These are phyloP conservation scores for Acleris emargana DNA, from an alignment of 2,888 invertebrate species.

Conservation along the genomic window DNA sequence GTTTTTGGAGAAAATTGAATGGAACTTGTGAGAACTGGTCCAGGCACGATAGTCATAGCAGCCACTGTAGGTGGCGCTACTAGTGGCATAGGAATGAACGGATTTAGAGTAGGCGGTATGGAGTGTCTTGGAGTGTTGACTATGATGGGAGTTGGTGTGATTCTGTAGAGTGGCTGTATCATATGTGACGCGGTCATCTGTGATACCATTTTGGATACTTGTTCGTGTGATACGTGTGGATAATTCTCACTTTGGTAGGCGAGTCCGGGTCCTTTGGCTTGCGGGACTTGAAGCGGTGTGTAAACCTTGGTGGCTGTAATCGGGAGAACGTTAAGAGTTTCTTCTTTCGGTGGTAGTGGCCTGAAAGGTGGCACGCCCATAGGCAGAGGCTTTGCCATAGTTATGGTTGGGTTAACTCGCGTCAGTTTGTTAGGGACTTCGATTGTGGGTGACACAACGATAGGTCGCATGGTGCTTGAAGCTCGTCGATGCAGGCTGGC, in stretches of 20 bases:
- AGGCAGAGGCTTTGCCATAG: slow-evolving; percentile 82
- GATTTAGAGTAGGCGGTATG: slow-evolving; percentile 83
- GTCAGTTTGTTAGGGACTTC: slow-evolving; percentile 48
- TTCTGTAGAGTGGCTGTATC: slow-evolving; percentile 58
- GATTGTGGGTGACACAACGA: slow-evolving; percentile 61
- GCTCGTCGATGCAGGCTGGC: slow-evolving; percentile 62
- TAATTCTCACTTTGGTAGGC: slow-evolving; percentile 77
- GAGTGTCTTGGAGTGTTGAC: slow-evolving; percentile 67
- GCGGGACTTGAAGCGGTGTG: slow-evolving; percentile 67
- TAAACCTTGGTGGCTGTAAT: slow-evolving; percentile 64
- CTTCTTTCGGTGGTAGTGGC: slow-evolving; percentile 87
- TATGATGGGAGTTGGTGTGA: slow-evolving; percentile 65
- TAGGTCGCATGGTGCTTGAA: slow-evolving; percentile 70
- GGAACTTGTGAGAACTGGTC: slow-evolving; percentile 66
- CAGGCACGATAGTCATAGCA: slow-evolving; percentile 63
- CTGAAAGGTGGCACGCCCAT: slow-evolving; percentile 90
- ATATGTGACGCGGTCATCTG: slow-evolving; percentile 75
- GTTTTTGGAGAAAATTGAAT: slow-evolving; percentile 55
- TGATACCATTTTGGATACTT: slow-evolving; percentile 75
- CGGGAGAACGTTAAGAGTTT: slow-evolving; percentile 81
- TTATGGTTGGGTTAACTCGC: slow-evolving; percentile 45
- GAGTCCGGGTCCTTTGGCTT: slow-evolving; percentile 67
- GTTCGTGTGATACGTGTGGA: slow-evolving; percentile 65
- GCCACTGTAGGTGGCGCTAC: slow-evolving; percentile 60
- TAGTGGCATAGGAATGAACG: slow-evolving; percentile 76